These are phyloP conservation scores for Dioctria linearis DNA, from an alignment of 2,888 invertebrate genomes.

Conservation along the genomic window DNA sequence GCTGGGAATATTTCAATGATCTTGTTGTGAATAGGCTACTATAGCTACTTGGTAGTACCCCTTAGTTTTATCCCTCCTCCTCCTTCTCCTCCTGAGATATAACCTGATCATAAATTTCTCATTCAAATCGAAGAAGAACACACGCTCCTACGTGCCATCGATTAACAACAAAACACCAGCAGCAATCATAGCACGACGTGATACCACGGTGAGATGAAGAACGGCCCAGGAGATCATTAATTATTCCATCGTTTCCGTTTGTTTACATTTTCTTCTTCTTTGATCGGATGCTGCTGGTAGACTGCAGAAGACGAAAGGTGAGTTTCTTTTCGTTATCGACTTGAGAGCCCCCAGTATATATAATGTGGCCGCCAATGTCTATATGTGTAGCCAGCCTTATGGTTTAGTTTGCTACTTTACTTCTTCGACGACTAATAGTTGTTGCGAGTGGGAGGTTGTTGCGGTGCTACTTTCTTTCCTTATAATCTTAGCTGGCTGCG, in stretches of 20 bases:
- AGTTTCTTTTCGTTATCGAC: neutral
- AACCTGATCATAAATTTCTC: slow-evolving; percentile 9
- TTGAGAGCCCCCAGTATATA: neutral
- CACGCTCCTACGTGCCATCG: slow-evolving; percentile 36
- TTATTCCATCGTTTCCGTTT: slow-evolving; percentile 27
- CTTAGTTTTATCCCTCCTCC: neutral
- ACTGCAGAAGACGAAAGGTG: neutral
- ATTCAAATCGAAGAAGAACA: slow-evolving; percentile 16
- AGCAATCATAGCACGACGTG: slow-evolving; percentile 29
- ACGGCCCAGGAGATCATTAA: slow-evolving; percentile 18
- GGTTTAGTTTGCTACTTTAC: neutral
- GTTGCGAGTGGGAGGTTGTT: neutral
- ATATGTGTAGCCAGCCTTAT: neutral
- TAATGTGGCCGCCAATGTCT: neutral
- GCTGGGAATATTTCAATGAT: slow-evolving; percentile 24
- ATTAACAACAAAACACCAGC: slow-evolving; percentile 40
- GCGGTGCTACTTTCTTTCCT: neutral
- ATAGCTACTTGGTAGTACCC: neutral
- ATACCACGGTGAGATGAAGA: slow-evolving; percentile 16
- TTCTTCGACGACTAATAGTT: neutral
- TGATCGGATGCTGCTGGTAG: neutral
- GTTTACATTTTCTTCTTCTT: slow-evolving; percentile 10
- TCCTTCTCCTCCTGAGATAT: neutral
- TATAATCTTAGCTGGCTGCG: neutral
- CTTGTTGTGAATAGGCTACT: slow-evolving; percentile 13